phyloP scores from a whole-genome alignment of 2,113 vertebrate genomes.

The Paedocypris sp. region DNA sequence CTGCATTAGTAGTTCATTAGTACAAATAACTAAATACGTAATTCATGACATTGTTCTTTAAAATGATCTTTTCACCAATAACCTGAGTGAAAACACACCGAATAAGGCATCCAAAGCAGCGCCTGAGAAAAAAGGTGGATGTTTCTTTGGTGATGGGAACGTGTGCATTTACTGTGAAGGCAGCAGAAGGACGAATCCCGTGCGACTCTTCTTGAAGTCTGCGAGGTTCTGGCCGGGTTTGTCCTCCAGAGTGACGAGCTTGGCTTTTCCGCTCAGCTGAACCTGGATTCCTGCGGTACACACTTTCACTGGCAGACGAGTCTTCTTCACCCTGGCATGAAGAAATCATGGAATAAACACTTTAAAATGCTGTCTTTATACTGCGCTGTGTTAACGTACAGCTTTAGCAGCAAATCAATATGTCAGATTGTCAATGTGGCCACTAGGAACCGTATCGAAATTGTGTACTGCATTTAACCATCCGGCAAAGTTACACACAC shows the following conservation, averaged over 20 bases:
- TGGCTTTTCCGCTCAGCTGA: conserved; percentile 59
- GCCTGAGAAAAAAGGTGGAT: no score
- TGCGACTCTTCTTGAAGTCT: conserved; percentile 68
- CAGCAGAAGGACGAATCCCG: conserved; percentile 66
- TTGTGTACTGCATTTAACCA: no score
- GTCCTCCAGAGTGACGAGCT: conserved; percentile 61
- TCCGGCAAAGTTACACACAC: no score
- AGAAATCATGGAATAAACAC: conserved; percentile 20
- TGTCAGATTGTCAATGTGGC: no score
- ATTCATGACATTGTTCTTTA: no score
- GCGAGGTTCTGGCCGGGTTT: conserved; percentile 41
- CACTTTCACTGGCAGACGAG: conserved; percentile 63
- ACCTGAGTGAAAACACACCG: no score
- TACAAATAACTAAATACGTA: no score
- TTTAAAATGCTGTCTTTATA: not conserved
- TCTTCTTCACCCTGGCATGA: conserved; percentile 56
- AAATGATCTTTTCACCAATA: no score
- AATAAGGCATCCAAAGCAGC: no score
- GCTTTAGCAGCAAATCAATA: not conserved
- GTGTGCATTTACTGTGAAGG: conserved; percentile 45
- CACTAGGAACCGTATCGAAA: no score
- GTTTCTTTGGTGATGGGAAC: not conserved
- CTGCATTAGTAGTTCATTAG: no score
- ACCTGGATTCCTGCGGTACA: conserved; percentile 57
- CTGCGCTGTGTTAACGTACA: no score